Percentiles rank a stretch among this genome's conserved stretches.
phyloP scores from a whole-genome alignment of 1,140 invertebrate genomes.

The Drosophila sulfurigaster region DNA sequence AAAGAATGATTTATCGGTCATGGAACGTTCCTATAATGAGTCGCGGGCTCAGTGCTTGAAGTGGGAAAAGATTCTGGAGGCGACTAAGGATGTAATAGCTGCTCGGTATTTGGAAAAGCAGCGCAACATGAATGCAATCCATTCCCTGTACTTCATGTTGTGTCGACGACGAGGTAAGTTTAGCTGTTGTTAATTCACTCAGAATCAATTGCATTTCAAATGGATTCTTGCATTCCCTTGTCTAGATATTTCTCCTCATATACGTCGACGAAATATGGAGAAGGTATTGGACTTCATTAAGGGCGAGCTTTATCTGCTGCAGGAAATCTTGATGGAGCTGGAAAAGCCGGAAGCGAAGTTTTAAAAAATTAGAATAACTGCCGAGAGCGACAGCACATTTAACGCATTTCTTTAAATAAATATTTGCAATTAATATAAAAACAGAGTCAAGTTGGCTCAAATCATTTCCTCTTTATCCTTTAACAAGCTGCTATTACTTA shows the following conservation, averaged over 20 bases:
- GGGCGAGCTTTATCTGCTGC: conserved; percentile 69
- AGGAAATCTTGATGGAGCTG: conserved; percentile 55
- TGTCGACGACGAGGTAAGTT: conserved; percentile 58
- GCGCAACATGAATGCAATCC: conserved; percentile 61
- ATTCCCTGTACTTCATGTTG: conserved; percentile 60
- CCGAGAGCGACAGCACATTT: conserved; percentile 1
- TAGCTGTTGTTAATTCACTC: background rate
- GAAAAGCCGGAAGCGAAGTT: conserved; percentile 6
- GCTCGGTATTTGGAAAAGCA: conserved; percentile 53
- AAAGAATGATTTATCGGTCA: conserved; percentile 72
- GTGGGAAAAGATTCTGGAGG: conserved; percentile 77
- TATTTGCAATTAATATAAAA: background rate
- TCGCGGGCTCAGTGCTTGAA: conserved; percentile 59
- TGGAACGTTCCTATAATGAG: conserved; percentile 72
- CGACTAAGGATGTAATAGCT: conserved; percentile 62
- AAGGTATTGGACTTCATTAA: conserved; percentile 71
- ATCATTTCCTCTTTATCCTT: background rate
- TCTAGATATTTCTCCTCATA: conserved; percentile 12
- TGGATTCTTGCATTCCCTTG: background rate
- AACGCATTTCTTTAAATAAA: conserved; percentile 7
- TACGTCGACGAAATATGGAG: conserved; percentile 41
- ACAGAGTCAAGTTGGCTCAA: background rate
- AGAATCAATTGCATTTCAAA: background rate
- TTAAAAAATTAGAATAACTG: conserved; percentile 15
- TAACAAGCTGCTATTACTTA: conserved; percentile 11